Conservation (phyloP, 2,113 vertebrate genomes). For the Eurypyga helias region DNA sequence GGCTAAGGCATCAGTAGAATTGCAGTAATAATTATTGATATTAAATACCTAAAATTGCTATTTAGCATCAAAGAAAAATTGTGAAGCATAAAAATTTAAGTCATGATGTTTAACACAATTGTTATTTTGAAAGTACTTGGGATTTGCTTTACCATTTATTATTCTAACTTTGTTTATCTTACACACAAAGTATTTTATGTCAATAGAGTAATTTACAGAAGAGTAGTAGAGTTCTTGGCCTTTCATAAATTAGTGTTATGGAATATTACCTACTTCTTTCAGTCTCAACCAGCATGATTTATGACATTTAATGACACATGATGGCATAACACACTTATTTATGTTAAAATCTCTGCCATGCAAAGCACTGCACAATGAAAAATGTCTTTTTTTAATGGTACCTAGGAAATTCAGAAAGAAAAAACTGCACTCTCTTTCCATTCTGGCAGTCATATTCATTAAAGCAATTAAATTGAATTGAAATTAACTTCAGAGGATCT, state of each 20-base stretch:
- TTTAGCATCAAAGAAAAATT: neutral
- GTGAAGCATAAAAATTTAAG: neutral
- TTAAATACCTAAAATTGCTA: neutral
- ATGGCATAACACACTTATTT: slow-evolving; percentile 53
- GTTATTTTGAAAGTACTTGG: neutral
- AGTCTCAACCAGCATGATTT: neutral
- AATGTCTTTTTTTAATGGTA: neutral
- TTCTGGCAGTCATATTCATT: neutral
- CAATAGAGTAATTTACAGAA: neutral
- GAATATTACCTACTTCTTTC: neutral
- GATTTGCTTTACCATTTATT: neutral
- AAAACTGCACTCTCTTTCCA: neutral
- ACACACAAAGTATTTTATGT: neutral
- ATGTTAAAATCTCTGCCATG: neutral
- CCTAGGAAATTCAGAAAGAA: neutral
- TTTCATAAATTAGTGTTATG: slow-evolving; percentile 13
- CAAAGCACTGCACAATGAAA: neutral
- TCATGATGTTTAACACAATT: neutral
- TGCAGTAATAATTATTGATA: neutral
- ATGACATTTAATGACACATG: slow-evolving; percentile 15
- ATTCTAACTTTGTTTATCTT: neutral
- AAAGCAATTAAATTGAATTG: slow-evolving; percentile 27
- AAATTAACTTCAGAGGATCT: neutral
- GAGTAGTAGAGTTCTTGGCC: neutral
- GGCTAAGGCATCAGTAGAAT: neutral